Evolutionary conservation across 2,888 invertebrate genomes (phyloP), one percentile per base, ranked within the genome.

Genomic region (Pterobdella sp.): DNA sequence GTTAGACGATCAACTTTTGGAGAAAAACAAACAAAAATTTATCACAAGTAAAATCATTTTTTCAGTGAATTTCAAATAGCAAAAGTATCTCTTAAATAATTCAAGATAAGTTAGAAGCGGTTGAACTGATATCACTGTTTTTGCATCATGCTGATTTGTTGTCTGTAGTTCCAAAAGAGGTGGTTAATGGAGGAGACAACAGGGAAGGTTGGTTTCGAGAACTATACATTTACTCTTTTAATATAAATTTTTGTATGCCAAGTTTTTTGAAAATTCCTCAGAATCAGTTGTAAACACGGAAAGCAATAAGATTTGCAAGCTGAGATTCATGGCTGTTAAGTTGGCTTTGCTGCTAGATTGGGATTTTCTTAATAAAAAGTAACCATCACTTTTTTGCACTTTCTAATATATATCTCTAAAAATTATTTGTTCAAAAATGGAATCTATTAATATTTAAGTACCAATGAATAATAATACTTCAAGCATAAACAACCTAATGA

Each of bases 191-290:
- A 42, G 26, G 14, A 56, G 60, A 22, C 14, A 4, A 56, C 18
- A 56, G n/a, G 26, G 60, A 56, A 18, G 60, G 60, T 14, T 26
- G 60, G 60, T 56, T n/a, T n/a, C n/a, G n/a, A n/a, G n/a, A n/a
- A n/a, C n/a, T n/a, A n/a, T n/a, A n/a, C n/a, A n/a, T n/a, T n/a
- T n/a, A n/a, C n/a, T n/a, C n/a, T n/a, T n/a, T n/a, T n/a, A n/a
- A n/a, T n/a, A n/a, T n/a, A n/a, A n/a, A n/a, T n/a, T n/a, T n/a
- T n/a, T n/a, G n/a, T n/a, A n/a, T n/a, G n/a, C n/a, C n/a, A n/a
- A n/a, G n/a, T n/a, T n/a, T n/a, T n/a, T n/a, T n/a, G n/a, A n/a
- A n/a, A n/a, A n/a, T n/a, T n/a, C n/a, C n/a, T n/a, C n/a, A n/a
- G n/a, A n/a, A 14, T 42, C 49, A 42, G 49, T 42, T 7, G 49